These are phyloP conservation scores for Pseudolycoriella hygida DNA, from an alignment of 2,888 invertebrate species.

Conservation along the genomic window DNA sequence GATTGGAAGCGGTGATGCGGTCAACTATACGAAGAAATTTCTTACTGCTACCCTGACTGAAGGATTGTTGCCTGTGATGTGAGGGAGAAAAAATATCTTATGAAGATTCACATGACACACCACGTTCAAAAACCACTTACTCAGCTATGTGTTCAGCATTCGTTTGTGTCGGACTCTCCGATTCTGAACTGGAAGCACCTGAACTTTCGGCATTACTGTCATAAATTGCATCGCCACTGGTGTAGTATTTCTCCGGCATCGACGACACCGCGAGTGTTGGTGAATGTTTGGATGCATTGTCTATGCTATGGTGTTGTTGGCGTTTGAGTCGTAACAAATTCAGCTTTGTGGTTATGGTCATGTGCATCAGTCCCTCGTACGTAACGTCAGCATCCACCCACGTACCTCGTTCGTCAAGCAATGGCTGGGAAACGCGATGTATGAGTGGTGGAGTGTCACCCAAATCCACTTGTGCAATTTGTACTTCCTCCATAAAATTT, in stretches of 20 bases:
- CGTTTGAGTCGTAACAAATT: slow-evolving; percentile 34
- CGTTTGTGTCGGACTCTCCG: slow-evolving; percentile 18
- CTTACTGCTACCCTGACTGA: slow-evolving; percentile 19
- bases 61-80: neutral
- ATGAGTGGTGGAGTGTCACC: slow-evolving; percentile 46
- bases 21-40: slow-evolving; percentile 27
- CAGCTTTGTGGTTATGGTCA: slow-evolving; percentile 69
- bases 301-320: slow-evolving; percentile 10
- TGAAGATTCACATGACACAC: neutral
- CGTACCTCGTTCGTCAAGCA: slow-evolving; percentile 57
- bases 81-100: neutral
- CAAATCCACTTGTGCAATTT: slow-evolving; percentile 50
- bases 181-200: slow-evolving; percentile 25
- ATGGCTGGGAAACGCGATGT: slow-evolving; percentile 42
- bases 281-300: neutral
- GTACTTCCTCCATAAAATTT: slow-evolving; percentile 65
- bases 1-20: slow-evolving; percentile 28
- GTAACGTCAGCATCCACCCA: slow-evolving; percentile 69
- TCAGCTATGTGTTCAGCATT: slow-evolving; percentile 14
- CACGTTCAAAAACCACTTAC: slow-evolving; percentile 13
- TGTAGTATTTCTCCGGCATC: neutral
- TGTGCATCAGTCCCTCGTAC: slow-evolving; percentile 53
- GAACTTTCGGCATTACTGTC: slow-evolving; percentile 29
- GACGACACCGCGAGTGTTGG: neutral
- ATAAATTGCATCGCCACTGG: slow-evolving; percentile 18